Conservation (phyloP, 2,113 vertebrate genomes). For the Morphnarchus princeps region DNA sequence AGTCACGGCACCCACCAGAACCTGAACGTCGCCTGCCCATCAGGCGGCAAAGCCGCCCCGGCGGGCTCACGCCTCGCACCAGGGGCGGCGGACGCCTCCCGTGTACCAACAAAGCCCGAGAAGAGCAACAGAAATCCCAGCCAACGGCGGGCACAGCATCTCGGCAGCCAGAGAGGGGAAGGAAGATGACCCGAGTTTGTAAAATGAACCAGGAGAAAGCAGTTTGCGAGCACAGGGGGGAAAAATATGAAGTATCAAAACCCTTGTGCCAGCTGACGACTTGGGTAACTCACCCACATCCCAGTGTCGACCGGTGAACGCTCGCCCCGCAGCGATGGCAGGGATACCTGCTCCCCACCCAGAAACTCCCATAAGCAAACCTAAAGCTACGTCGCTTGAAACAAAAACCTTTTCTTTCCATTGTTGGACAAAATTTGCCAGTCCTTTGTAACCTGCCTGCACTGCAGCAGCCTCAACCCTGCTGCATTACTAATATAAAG, state of each 20-base stretch:
- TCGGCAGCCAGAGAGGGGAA: background rate
- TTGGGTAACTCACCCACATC: fast-evolving
- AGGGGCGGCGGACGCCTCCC: background rate
- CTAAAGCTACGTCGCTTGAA: background rate
- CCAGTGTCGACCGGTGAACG: fast-evolving
- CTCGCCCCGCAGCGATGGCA: fast-evolving
- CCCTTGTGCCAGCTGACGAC: background rate
- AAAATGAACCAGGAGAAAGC: fast-evolving
- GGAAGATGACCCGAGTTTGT: background rate
- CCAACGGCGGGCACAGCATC: background rate
- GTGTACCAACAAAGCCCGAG: background rate
- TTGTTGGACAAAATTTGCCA: background rate
- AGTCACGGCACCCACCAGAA: background rate
- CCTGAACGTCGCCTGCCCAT: fast-evolving
- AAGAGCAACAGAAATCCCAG: background rate
- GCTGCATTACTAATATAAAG: background rate
- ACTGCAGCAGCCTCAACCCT: background rate
- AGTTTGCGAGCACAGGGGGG: fast-evolving
- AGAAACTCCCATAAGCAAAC: fast-evolving
- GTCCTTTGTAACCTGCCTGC: background rate
- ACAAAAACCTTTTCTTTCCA: background rate
- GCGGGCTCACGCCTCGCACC: fast-evolving
- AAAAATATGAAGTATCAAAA: fast-evolving
- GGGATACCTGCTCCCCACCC: background rate
- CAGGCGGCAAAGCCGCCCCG: background rate